Percentiles rank a stretch among this genome's conserved stretches.
Conservation (phyloP, 2,797 vertebrate genomes). For the Sebastes variabilis region DNA sequence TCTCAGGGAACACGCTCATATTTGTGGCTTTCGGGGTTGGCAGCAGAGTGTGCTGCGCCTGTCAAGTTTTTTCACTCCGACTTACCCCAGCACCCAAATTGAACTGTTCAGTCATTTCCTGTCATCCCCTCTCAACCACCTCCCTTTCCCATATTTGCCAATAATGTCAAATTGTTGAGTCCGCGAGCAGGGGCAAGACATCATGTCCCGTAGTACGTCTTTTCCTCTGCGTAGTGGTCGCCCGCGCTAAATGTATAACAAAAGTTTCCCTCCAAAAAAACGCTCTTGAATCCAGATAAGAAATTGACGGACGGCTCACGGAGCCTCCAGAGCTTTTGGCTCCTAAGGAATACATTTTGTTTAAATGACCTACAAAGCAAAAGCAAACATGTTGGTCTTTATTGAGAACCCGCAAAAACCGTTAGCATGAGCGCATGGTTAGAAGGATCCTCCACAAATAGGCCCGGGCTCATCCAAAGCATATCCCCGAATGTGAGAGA, state of each 20-base stretch:
- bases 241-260: slow-evolving; percentile 3
- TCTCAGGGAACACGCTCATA: slow-evolving; percentile 83
- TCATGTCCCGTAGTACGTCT: slow-evolving; percentile 1
- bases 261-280: slow-evolving; percentile 18
- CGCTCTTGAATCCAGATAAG: slow-evolving; percentile 37
- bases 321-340: slow-evolving; percentile 27
- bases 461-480: slow-evolving; percentile 66
- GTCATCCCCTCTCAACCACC: slow-evolving; percentile 62
- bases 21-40: slow-evolving; percentile 83
- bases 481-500: slow-evolving; percentile 46
- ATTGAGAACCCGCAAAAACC: slow-evolving; percentile 66
- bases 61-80: slow-evolving; percentile 74
- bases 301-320: slow-evolving; percentile 36
- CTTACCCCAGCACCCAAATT: slow-evolving; percentile 75
- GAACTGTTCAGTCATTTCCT: slow-evolving; percentile 79
- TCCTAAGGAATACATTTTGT: slow-evolving; percentile 52
- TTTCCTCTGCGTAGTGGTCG: slow-evolving; percentile 13
- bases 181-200: slow-evolving; percentile 22
- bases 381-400: slow-evolving; percentile 73
- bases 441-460: slow-evolving; percentile 69
- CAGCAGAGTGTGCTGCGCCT: slow-evolving; percentile 74
- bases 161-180: slow-evolving; percentile 55
- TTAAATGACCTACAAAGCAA: slow-evolving; percentile 68
- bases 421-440: slow-evolving; percentile 68
- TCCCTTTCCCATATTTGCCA: slow-evolving; percentile 51